Evolutionary conservation across 2,113 vertebrate genomes (phyloP).

Genomic region (Peromyscus leucopus): DNA sequence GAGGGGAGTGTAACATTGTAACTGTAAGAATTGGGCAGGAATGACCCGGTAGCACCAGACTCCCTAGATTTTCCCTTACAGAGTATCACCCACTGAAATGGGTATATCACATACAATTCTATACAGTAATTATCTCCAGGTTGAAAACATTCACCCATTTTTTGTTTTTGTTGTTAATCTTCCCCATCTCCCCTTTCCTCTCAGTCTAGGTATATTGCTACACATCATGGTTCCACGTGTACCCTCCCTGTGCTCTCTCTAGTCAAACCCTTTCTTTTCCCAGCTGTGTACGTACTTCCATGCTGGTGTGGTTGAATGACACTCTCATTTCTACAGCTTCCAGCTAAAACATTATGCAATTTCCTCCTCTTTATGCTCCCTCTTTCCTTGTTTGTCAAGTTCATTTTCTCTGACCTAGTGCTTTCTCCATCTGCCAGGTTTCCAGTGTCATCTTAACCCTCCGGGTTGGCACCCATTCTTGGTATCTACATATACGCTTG

Average conservation of each 20-base stretch:
- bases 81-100: slow-evolving; percentile 67
- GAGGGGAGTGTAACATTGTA: slow-evolving; percentile 20
- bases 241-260: slow-evolving; percentile 51
- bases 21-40: slow-evolving; percentile 29
- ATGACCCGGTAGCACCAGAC: slow-evolving; percentile 33
- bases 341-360: slow-evolving; percentile 16
- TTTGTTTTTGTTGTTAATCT: background rate
- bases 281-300: background rate
- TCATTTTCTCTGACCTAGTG: background rate
- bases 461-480: background rate
- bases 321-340: slow-evolving; percentile 51
- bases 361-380: slow-evolving; percentile 63
- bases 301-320: slow-evolving; percentile 30
- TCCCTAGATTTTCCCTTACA: slow-evolving; percentile 69
- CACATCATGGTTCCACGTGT: slow-evolving; percentile 50
- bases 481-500: background rate
- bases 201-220: slow-evolving; percentile 45
- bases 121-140: slow-evolving; percentile 66
- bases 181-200: slow-evolving; percentile 15
- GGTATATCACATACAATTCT: slow-evolving; percentile 57
- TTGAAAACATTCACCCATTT: background rate
- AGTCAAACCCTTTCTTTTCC: slow-evolving; percentile 49
- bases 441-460: slow-evolving; percentile 18
- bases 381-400: slow-evolving; percentile 16
- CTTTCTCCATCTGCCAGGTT: slow-evolving; percentile 27